Percentiles rank a stretch among this genome's conserved stretches.
Evolutionary conservation across 2,888 invertebrate genomes (phyloP).

Genomic region (Papilio demoleus): DNA sequence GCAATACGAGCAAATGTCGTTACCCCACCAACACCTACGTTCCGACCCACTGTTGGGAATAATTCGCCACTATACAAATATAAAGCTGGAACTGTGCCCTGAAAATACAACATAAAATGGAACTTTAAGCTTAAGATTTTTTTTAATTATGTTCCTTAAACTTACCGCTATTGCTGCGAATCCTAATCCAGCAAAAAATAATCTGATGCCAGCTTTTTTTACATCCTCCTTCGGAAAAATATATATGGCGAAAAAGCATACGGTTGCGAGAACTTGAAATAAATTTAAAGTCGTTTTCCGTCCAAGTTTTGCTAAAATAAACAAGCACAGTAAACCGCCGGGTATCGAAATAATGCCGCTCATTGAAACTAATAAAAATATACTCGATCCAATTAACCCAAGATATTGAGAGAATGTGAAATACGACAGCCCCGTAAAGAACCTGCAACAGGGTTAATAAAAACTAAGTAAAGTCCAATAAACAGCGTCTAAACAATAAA

Average conservation of each 20-base stretch:
- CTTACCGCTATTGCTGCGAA: constrained; percentile 86
- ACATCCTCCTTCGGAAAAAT: constrained; percentile 73
- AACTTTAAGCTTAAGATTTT: neutral
- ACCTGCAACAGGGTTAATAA: constrained; percentile 66
- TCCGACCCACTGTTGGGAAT: constrained; percentile 90
- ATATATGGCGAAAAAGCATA: constrained; percentile 78
- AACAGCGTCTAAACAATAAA: too few species aligned
- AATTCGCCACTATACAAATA: constrained; percentile 91
- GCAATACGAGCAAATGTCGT: constrained; percentile 90
- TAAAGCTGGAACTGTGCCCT: constrained; percentile 83
- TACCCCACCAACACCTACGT: constrained; percentile 89
- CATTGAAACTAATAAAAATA: constrained; percentile 80
- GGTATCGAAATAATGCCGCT: constrained; percentile 82
- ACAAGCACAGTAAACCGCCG: constrained; percentile 80
- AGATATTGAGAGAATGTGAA: constrained; percentile 85
- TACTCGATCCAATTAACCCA: constrained; percentile 79
- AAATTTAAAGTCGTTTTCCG: constrained; percentile 68
- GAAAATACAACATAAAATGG: constrained; percentile 46
- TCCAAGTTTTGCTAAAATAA: constrained; percentile 75
- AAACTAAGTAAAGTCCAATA: neutral
- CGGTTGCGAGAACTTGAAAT: constrained; percentile 74
- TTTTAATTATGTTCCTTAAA: constrained; percentile 35
- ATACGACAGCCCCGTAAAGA: constrained; percentile 82
- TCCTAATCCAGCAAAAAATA: constrained; percentile 84
- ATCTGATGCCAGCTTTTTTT: constrained; percentile 79